Conservation (phyloP, 2,888 invertebrate species). For the Icerya purchasi region DNA sequence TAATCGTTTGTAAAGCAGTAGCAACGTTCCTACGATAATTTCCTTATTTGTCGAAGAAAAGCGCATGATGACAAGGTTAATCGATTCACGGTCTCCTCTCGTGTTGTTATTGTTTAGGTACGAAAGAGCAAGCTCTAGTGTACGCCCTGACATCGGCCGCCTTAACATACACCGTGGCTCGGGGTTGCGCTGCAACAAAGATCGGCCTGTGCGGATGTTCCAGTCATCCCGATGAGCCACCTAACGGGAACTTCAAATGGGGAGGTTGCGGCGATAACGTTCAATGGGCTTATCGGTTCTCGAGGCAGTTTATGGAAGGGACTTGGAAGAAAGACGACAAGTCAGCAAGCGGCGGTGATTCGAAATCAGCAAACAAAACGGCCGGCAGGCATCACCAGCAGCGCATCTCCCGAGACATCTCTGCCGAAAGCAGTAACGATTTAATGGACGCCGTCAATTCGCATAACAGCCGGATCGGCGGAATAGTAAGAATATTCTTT, state of each 20-base stretch:
- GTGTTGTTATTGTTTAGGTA: constrained; percentile 33
- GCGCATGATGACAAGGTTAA: too few species aligned
- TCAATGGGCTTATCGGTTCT: constrained; percentile 47
- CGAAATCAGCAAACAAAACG: constrained; percentile 24
- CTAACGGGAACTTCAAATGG: constrained; percentile 57
- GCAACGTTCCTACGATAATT: too few species aligned
- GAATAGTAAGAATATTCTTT: constrained; percentile 39
- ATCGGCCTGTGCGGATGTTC: constrained; percentile 61
- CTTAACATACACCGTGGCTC: constrained; percentile 49
- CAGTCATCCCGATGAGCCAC: constrained; percentile 42
- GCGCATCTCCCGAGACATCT: background rate
- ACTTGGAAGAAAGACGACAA: constrained; percentile 18
- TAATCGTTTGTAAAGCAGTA: too few species aligned
- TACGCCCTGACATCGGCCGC: constrained; percentile 64
- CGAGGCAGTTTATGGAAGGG: constrained; percentile 44
- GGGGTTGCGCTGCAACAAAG: constrained; percentile 53
- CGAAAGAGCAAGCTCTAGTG: constrained; percentile 65
- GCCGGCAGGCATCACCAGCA: constrained; percentile 22
- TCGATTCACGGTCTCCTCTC: too few species aligned
- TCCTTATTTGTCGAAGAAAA: too few species aligned
- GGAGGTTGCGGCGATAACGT: constrained; percentile 70
- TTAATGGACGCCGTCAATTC: constrained; percentile 1
- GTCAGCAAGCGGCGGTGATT: background rate
- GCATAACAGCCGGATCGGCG: constrained; percentile 54
- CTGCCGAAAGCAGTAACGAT: constrained; percentile 3